Conservation (phyloP, 2,113 vertebrate species). For the Ameiurus melas region DNA sequence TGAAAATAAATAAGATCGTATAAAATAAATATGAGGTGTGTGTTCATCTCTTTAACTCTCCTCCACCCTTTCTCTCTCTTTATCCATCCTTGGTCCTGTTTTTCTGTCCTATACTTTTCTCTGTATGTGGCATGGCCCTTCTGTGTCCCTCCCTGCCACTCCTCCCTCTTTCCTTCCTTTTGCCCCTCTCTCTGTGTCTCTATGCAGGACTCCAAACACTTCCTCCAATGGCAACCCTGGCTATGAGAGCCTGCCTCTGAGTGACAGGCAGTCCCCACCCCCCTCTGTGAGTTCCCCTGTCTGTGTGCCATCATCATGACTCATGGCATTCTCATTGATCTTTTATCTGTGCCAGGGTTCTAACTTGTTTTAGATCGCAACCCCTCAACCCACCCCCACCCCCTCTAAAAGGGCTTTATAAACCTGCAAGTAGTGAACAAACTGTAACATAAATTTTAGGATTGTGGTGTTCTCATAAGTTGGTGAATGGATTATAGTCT, state of each 20-base stretch:
- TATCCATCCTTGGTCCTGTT: slow-evolving; percentile 67
- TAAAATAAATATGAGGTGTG: slow-evolving; percentile 1
- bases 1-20: slow-evolving; percentile 31
- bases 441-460: not conserved
- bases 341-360: slow-evolving; percentile 10
- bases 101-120: slow-evolving; percentile 58
- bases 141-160: slow-evolving; percentile 2
- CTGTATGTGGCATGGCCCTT: slow-evolving; percentile 36
- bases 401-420: not conserved
- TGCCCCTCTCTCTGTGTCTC: slow-evolving; percentile 70
- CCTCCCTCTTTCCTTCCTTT: slow-evolving; percentile 37
- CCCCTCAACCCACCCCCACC: too few species aligned
- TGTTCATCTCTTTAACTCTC: slow-evolving; percentile 39
- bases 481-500: not conserved
- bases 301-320: slow-evolving; percentile 65
- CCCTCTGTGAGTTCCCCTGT: slow-evolving; percentile 84
- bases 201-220: slow-evolving; percentile 91
- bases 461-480: not conserved
- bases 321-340: slow-evolving; percentile 59
- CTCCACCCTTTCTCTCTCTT: slow-evolving; percentile 49
- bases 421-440: not conserved
- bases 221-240: slow-evolving; percentile 95
- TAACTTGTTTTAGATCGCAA: not conserved
- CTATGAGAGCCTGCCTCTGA: slow-evolving; percentile 87
- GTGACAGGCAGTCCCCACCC: slow-evolving; percentile 84